These are phyloP conservation scores for Phenacoccus solenopsis DNA, from an alignment of 1,140 invertebrate species.

Conservation along the genomic window DNA sequence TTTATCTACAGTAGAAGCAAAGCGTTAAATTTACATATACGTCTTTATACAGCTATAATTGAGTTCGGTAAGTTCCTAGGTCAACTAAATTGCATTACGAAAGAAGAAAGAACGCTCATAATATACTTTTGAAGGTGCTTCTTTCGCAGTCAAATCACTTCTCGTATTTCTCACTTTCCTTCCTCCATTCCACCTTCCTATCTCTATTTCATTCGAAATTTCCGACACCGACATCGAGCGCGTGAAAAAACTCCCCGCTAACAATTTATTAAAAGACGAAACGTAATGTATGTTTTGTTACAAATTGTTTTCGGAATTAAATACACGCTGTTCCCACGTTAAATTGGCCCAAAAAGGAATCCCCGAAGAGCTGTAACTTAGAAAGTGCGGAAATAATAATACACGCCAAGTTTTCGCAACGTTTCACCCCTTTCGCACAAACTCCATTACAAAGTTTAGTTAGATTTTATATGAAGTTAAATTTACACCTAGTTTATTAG, in stretches of 20 bases:
- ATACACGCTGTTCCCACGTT: conserved; percentile 1
- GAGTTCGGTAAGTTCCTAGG: no score
- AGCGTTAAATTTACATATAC: no score
- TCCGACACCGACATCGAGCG: no score
- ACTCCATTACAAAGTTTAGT: not conserved
- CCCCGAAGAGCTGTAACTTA: not conserved
- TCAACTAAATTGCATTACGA: no score
- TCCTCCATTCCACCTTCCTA: no score
- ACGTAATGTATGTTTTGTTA: conserved; percentile 3
- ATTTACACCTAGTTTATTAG: conserved; percentile 3
- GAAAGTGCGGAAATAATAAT: not conserved
- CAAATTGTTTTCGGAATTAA: conserved; percentile 3
- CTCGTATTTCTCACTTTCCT: no score
- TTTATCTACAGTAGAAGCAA: no score
- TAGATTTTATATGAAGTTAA: conserved; percentile 2
- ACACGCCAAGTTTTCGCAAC: not conserved
- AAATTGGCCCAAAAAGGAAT: not conserved
- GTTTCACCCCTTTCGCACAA: not conserved
- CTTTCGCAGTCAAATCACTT: no score
- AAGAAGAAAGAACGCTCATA: no score
- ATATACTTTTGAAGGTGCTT: no score
- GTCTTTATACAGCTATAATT: no score
- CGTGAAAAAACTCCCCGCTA: not conserved
- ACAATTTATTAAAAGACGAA: conserved; percentile 3
- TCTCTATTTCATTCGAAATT: no score